Evolutionary conservation across 2,888 invertebrate species (phyloP), one percentile per base, ranked within the genome.

Genomic region (Lissocephala sabroskyi): DNA sequence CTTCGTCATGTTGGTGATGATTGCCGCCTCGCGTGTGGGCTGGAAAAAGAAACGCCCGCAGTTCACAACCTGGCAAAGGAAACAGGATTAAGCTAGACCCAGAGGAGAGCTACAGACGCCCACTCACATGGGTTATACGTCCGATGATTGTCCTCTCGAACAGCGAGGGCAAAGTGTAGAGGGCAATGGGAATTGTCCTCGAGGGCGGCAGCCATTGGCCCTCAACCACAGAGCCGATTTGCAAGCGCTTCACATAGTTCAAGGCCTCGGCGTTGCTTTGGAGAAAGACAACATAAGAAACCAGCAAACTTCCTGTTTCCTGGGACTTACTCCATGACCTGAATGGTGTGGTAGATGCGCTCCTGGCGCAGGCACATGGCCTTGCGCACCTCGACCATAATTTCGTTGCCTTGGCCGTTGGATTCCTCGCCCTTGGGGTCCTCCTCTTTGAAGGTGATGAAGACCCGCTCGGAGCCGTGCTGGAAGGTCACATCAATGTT

Each of bases 381-480:
- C 66, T 91, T 90, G 81, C 92, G 94, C 0, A 95, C 90, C n/a
- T 90, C 88, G 14, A 88, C 83, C 9, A 87, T 84, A 23, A 92
- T 89, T n/a, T n/a, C n/a, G 81, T 88, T 88, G 0, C 91, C 91
- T 0, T 88, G 87, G 32, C 88, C 84, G n/a, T 77, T 60, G 0
- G 88, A 5, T 2, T 4, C 10, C 1, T 35, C 16, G 3, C 6
- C 14, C 1, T 13, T 16, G 16, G 13, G 7, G 9, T 80, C 79
- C 3, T 82, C 82, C 28, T 86, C 86, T 39, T 86, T 85, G 78
- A 92, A 93, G 4, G 90, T 88, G 2, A 93, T 85, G 76, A 88
- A 93, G 1, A 93, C 85, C 84, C 91, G 91, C 44, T 89, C 89
- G 42, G 80, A 87, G 57, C 83, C 81, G 1, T 55, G 67, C 52